phyloP scores from a whole-genome alignment of 2,113 vertebrate species.

The Microcebus jonahi region DNA sequence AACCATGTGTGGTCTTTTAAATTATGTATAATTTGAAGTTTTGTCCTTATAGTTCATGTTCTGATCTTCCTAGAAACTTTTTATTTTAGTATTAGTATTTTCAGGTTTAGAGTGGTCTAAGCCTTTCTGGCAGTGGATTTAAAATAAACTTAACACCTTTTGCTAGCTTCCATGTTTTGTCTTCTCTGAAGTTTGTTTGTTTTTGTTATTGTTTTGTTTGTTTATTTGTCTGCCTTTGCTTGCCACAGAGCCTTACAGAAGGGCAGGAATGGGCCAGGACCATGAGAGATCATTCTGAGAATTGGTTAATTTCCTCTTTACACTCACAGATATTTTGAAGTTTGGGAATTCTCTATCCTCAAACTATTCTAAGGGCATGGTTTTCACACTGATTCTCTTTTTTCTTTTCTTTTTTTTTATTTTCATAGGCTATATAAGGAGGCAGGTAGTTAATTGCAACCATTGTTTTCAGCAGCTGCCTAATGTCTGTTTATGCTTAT shows the following conservation, averaged over 20 bases:
- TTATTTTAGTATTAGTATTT: conserved; percentile 34
- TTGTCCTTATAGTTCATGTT: background rate
- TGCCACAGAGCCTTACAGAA: background rate
- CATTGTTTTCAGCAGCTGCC: background rate
- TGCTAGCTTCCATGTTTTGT: background rate
- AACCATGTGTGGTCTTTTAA: background rate
- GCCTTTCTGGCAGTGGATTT: background rate
- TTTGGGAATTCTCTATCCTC: background rate
- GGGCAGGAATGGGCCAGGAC: background rate
- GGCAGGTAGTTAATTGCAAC: background rate
- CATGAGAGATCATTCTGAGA: background rate
- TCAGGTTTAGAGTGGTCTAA: background rate
- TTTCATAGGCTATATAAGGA: background rate
- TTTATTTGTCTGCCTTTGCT: background rate
- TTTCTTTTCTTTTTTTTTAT: background rate
- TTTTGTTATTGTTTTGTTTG: background rate
- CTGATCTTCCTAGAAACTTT: background rate
- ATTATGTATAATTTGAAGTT: background rate
- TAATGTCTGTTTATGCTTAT: background rate
- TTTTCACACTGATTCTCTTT: background rate
- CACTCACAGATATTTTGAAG: background rate
- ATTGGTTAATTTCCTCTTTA: background rate
- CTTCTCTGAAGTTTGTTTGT: background rate
- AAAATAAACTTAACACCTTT: background rate
- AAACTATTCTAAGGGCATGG: background rate